These are phyloP conservation scores for Regulus satrapa DNA, from an alignment of 2,113 vertebrate genomes.

Conservation along the genomic window DNA sequence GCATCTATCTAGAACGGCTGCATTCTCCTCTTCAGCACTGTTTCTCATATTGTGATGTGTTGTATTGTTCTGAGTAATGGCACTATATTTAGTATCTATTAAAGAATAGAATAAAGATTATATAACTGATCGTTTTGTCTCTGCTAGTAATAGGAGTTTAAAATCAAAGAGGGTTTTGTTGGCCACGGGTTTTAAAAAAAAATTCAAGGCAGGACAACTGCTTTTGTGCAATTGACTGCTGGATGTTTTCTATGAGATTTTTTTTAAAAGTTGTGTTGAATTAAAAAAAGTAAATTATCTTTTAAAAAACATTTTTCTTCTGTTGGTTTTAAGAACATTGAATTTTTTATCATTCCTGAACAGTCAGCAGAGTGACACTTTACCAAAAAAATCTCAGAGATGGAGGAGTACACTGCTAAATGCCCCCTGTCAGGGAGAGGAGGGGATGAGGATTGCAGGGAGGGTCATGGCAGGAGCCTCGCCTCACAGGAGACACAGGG, in stretches of 20 bases:
- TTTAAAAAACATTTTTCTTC: neutral
- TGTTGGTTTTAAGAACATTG: neutral
- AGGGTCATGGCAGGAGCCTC: neutral
- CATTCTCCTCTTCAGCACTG: neutral
- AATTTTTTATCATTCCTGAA: neutral
- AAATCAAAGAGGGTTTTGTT: neutral
- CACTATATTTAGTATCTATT: constrained; percentile 35
- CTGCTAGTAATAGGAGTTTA: constrained; percentile 3
- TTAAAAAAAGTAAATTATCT: neutral
- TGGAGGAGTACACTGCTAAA: neutral
- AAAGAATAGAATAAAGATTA: constrained; percentile 26
- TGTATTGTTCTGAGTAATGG: constrained; percentile 10
- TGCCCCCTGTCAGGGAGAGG: neutral
- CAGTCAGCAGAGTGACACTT: neutral
- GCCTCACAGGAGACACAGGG: neutral
- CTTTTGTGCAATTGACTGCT: neutral
- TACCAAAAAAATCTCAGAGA: neutral
- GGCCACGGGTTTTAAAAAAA: neutral
- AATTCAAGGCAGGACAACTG: neutral
- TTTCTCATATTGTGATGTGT: constrained; percentile 16
- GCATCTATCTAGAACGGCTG: neutral
- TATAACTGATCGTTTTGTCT: neutral
- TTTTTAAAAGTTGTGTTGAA: neutral
- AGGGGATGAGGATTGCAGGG: neutral
- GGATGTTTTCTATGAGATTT: neutral